Percentiles rank a stretch among this genome's conserved stretches.
Conservation (phyloP, 2,113 vertebrate genomes). For the Noctilio leporinus region DNA sequence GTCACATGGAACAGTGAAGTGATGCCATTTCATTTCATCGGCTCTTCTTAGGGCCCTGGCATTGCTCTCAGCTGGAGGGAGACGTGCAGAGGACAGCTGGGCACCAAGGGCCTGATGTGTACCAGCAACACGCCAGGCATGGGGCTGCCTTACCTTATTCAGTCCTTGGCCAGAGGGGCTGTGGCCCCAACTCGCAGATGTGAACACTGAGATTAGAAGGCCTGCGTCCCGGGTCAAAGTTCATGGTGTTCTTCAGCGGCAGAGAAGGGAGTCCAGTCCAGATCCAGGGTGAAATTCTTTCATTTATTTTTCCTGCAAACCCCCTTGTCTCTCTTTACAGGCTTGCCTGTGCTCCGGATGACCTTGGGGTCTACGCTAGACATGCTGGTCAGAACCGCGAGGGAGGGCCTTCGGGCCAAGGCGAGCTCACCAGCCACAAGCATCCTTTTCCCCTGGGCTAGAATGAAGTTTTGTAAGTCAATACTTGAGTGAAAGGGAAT, state of each 20-base stretch:
- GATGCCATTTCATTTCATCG: slow-evolving; percentile 13
- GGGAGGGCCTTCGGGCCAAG: slow-evolving; percentile 36
- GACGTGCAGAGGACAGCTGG: accelerated
- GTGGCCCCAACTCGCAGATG: not conserved
- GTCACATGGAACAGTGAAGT: not conserved
- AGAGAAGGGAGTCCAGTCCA: not conserved
- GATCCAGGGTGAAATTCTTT: not conserved
- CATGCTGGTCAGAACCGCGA: slow-evolving; percentile 13
- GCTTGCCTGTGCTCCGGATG: slow-evolving; percentile 50
- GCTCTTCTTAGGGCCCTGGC: accelerated
- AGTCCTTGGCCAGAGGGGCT: not conserved
- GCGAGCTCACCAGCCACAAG: slow-evolving; percentile 37
- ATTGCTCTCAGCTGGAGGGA: not conserved
- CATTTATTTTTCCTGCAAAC: not conserved
- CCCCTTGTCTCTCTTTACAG: slow-evolving; percentile 34
- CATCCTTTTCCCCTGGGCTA: slow-evolving; percentile 37
- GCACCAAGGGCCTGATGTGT: accelerated
- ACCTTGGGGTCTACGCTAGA: slow-evolving; percentile 44
- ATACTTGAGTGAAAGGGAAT: slow-evolving; percentile 69
- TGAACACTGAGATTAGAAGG: not conserved
- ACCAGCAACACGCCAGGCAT: not conserved
- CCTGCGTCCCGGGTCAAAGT: not conserved
- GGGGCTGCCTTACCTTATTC: not conserved
- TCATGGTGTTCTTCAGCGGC: too few species aligned
- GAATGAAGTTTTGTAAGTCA: slow-evolving; percentile 61